A percentile compares a stretch with the other conserved stretches of the same genome.
phyloP scores from a whole-genome alignment of 2,888 invertebrate genomes.

The Linnaemya tessellans region DNA sequence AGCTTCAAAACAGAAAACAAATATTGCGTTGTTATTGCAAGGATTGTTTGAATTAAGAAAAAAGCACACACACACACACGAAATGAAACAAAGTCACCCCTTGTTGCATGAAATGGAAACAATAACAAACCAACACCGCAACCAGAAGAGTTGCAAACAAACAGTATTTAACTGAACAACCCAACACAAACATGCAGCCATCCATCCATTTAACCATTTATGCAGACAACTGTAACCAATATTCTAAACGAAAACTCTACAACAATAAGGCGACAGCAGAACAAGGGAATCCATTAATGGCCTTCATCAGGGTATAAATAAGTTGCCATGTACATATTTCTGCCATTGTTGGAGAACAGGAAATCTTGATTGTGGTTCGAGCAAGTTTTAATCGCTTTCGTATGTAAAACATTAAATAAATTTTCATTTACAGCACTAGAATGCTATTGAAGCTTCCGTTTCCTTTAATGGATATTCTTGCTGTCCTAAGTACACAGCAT shows the following conservation, averaged over 20 bases:
- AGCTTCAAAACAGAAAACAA: slow-evolving; percentile 62
- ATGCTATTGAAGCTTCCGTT: slow-evolving; percentile 35
- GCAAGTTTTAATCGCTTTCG: slow-evolving; percentile 75
- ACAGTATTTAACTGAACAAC: slow-evolving; percentile 61
- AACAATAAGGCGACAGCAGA: slow-evolving; percentile 35
- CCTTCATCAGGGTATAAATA: slow-evolving; percentile 56
- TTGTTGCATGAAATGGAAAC: slow-evolving; percentile 65
- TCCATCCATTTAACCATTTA: slow-evolving; percentile 64
- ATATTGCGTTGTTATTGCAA: slow-evolving; percentile 64
- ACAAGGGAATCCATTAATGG: slow-evolving; percentile 59
- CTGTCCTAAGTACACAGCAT: not conserved
- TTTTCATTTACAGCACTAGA: slow-evolving; percentile 69
- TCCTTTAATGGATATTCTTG: slow-evolving; percentile 44
- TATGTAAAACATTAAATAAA: slow-evolving; percentile 76
- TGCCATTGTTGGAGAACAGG: slow-evolving; percentile 51
- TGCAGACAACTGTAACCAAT: slow-evolving; percentile 66
- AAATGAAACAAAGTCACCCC: slow-evolving; percentile 59
- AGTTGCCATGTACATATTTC: slow-evolving; percentile 36
- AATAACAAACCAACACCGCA: slow-evolving; percentile 68
- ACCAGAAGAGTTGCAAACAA: slow-evolving; percentile 62
- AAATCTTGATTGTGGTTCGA: slow-evolving; percentile 71
- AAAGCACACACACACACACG: slow-evolving; percentile 12
- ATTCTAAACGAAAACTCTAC: slow-evolving; percentile 46
- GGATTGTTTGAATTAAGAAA: slow-evolving; percentile 35
- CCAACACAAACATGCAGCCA: slow-evolving; percentile 59